phyloP scores from a whole-genome alignment of 2,113 vertebrate species.

The Sander lucioperca region DNA sequence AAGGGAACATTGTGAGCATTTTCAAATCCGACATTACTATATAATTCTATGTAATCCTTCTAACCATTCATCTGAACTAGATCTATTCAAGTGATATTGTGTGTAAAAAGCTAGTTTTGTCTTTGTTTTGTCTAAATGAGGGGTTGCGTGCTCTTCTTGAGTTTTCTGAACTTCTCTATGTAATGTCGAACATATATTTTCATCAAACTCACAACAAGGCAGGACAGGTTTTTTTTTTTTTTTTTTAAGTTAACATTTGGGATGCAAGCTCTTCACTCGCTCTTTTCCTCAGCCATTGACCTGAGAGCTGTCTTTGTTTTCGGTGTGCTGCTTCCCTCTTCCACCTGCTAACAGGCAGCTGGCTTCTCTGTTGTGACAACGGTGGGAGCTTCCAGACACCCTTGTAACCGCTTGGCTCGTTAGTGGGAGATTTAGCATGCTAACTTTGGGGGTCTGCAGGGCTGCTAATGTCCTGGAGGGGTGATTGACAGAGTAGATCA shows the following conservation, averaged over 20 bases:
- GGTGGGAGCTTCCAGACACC: constrained; percentile 59
- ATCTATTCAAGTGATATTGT: background rate
- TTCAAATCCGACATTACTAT: background rate
- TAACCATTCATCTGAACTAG: background rate
- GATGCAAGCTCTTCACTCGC: background rate
- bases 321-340: constrained; percentile 18
- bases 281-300: constrained; percentile 19
- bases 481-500: constrained; percentile 61
- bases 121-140: background rate
- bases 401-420: constrained; percentile 68
- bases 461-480: constrained; percentile 65
- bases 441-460: constrained; percentile 55
- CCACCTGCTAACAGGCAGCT: constrained; percentile 63
- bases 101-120: background rate
- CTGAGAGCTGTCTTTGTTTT: constrained; percentile 41
- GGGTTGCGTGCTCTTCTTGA: background rate
- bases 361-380: constrained; percentile 61
- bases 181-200: background rate
- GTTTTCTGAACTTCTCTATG: background rate
- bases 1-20: background rate
- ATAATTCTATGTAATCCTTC: background rate
- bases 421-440: constrained; percentile 73
- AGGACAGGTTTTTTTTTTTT: too few relatives aligned
- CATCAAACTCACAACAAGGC: background rate
- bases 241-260: background rate